These are phyloP conservation scores for Sphaerophoria rueppellii DNA, from an alignment of 2,888 invertebrate species.

Conservation along the genomic window DNA sequence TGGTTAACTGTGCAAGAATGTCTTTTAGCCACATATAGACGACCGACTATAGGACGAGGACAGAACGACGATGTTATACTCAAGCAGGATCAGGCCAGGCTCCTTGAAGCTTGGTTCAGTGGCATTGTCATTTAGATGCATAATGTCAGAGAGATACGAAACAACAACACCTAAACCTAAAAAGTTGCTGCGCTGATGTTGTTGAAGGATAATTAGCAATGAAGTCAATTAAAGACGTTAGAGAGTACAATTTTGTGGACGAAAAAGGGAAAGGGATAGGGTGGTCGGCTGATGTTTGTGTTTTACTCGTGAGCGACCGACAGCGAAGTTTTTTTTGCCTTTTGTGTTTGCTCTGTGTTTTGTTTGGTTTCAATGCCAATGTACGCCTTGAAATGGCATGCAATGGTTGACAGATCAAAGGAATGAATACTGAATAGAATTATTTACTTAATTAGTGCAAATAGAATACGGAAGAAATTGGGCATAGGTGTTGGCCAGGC, in stretches of 20 bases:
- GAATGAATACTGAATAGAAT: constrained; percentile 41
- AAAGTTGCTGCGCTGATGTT: constrained; percentile 1
- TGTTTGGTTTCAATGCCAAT: too few relatives aligned
- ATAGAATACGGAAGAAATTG: constrained; percentile 52
- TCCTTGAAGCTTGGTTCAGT: constrained; percentile 22
- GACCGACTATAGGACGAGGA: background rate
- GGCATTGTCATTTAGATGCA: constrained; percentile 71
- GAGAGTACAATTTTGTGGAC: constrained; percentile 23
- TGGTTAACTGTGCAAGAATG: constrained; percentile 41
- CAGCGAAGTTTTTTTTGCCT: background rate
- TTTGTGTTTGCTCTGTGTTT: background rate
- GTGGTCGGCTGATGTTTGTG: background rate
- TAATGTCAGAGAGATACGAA: constrained; percentile 56
- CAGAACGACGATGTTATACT: constrained; percentile 2
- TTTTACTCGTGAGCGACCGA: background rate
- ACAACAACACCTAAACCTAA: background rate
- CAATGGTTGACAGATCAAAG: constrained; percentile 71
- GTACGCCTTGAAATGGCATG: constrained; percentile 36
- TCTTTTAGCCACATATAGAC: background rate
- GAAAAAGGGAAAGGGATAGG: background rate
- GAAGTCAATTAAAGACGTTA: constrained; percentile 69
- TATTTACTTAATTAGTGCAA: constrained; percentile 67
- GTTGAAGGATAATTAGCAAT: constrained; percentile 70
- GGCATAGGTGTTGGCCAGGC: constrained; percentile 26
- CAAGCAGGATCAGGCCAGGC: background rate